Conservation (phyloP, 2,888 invertebrate genomes). For the Erebia ligea region DNA sequence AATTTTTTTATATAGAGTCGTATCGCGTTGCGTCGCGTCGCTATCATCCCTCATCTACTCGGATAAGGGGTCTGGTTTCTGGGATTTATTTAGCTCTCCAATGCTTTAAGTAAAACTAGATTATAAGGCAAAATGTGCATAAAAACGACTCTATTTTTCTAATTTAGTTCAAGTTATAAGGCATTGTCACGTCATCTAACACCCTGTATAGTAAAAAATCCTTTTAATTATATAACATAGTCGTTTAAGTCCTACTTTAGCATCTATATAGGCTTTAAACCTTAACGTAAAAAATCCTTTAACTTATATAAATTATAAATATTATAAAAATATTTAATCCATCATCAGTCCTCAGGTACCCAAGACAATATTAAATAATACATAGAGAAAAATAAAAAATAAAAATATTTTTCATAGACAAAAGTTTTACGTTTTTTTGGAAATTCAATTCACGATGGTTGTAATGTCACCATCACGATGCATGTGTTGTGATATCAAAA, state of each 20-base stretch:
- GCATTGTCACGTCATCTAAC: neutral
- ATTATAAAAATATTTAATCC: slow-evolving; percentile 28
- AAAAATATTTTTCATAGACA: neutral
- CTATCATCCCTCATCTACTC: no score
- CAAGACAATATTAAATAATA: slow-evolving; percentile 34
- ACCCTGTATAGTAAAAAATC: neutral
- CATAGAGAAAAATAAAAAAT: slow-evolving; percentile 20
- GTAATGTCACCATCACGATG: neutral
- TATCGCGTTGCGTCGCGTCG: no score
- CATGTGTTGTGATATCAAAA: no score
- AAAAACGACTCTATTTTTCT: neutral
- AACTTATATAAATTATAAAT: slow-evolving; percentile 33
- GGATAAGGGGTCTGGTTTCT: no score
- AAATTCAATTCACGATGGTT: neutral
- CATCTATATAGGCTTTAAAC: slow-evolving; percentile 11
- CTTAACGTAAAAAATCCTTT: slow-evolving; percentile 12
- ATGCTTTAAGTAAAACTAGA: no score
- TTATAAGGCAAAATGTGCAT: no score
- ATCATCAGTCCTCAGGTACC: slow-evolving; percentile 36
- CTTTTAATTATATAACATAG: neutral
- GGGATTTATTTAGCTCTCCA: no score
- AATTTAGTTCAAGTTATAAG: neutral
- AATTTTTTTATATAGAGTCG: no score
- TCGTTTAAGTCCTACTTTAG: neutral
- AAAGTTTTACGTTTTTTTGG: neutral